Base-by-base conservation (phyloP, 2,113 vertebrate genomes). In the Bettongia penicillata region DNA sequence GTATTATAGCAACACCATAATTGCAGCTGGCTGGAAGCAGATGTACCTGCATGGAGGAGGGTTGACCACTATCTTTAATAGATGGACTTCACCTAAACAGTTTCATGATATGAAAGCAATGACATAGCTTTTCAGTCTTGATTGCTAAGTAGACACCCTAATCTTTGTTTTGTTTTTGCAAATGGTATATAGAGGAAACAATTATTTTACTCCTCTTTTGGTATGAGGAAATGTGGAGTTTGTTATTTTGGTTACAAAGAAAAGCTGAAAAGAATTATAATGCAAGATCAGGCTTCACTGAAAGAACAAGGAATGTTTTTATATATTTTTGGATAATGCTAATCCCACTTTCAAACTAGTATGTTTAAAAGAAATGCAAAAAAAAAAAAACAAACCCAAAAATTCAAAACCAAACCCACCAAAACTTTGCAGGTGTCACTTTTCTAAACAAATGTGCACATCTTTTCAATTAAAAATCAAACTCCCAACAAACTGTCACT, bases 1-100 rank as follows among this genome's bases (percentile, higher is more conserved):
- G 90, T 48, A 92, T 90, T 92, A 97, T 51, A 97, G 97, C 91
- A 94, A 92, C 28, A 92, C 53, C 97, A 51, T 93, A 98, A 96
- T 92, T 92, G n/a, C 23, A 95, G 92, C 95, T 95, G 96, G 90
- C 90, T 95, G 48, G 93, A 97, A 95, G 96, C 68, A 3, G 96
- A 96, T 16, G 12, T 90, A 92, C 95, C 96, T 96, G 96, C 51
- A 93, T 61, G 93, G 93, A 96, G 93, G 47, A 96, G 94, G 25
- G 49, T 91, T 93, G 95, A 95, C 90, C 92, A 96, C 94, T 93
- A 90, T 91, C 28, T 96, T 89, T 93, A 95, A 95, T 23, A 94
- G 95, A 93, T 90, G 0, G 94, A 97, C 93, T 91, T 97, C 95
- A 97, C 91, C 28, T 51, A 55, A 22, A 92, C 52, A 68, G 51